Base-by-base conservation (phyloP, 2,797 vertebrate species). In the Kryptopterus vitreolus region DNA sequence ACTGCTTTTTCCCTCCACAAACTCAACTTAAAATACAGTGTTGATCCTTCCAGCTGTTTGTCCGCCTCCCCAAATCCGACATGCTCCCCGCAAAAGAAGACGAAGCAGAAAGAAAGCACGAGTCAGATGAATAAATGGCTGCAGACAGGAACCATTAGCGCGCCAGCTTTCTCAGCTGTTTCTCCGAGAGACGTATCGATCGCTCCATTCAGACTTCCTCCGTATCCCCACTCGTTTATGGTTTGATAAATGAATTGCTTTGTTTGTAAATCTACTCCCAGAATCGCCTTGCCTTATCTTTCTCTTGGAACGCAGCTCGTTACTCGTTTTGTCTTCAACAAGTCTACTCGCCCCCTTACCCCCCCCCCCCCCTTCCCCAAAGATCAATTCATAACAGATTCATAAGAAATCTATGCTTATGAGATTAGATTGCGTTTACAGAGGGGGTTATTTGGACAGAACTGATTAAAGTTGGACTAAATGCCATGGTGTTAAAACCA, bases 261-360 rank as follows among this genome's bases (percentile, higher is more conserved):
- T 81, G 68, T 83, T 82, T 82, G 85, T 86, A 87, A 89, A 90
- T 90, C 84, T 89, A 81, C 85, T 79, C 79, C 83, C n/a, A 84
- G 85, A 88, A 79, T 76, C 76, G 70, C 59, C 74, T 55, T 76
- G 77, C 76, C 33, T 57, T 52, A 9, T 68, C 43, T 70, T 24
- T 66, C 15, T 59, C 62, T n/a, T n/a, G n/a, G 52, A 79, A 55
- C 53, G 71, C 24, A 33, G 9, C 29, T 48, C 18, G 70, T 43
- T 12, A 58, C 57, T 59, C 1, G 3, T 70, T 62, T 68, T 55
- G 33, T 52, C 53, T 35, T 57, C 55, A 75, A 26, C 3, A 18
- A 16, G 2, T 62, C 22, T 18, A 53, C 5, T 16, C 18, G n/a
- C 57, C 9, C 71, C 6, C 35, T 59, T n/a, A n/a, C n/a, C n/a